Conservation (phyloP, 2,888 invertebrate species). For the Auanema sp. region DNA sequence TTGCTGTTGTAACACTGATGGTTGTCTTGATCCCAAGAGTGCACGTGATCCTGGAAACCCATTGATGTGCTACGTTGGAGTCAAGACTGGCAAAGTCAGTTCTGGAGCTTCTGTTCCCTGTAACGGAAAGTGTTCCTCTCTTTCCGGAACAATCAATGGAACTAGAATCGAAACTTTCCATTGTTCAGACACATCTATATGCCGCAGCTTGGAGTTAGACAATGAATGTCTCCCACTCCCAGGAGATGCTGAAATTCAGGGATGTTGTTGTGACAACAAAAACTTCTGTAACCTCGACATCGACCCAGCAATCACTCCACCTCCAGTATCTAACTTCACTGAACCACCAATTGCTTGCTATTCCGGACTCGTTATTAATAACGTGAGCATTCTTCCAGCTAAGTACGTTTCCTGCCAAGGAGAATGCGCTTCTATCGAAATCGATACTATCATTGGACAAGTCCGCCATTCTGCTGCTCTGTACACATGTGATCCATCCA, state of each 20-base stretch:
- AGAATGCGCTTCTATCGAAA: slow-evolving; percentile 32
- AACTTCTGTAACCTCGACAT: slow-evolving; percentile 38
- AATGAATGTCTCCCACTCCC: slow-evolving; percentile 29
- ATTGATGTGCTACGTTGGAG: slow-evolving; percentile 42
- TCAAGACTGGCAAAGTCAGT: slow-evolving; percentile 24
- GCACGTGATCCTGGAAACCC: slow-evolving; percentile 24
- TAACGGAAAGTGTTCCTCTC: slow-evolving; percentile 36
- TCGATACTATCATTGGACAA: slow-evolving; percentile 27
- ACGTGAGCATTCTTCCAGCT: slow-evolving; percentile 21
- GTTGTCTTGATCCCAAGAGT: slow-evolving; percentile 33
- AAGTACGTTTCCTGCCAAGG: slow-evolving; percentile 32
- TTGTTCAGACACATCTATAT: slow-evolving; percentile 29
- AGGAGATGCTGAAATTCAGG: slow-evolving; percentile 27
- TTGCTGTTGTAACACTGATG: slow-evolving; percentile 42
- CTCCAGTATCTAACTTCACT: slow-evolving; percentile 25
- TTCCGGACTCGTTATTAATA: slow-evolving; percentile 39
- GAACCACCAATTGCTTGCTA: slow-evolving; percentile 38
- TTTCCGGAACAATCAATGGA: slow-evolving; percentile 30
- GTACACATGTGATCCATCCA: slow-evolving; percentile 40
- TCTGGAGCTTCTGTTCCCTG: slow-evolving; percentile 33
- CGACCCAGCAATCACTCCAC: slow-evolving; percentile 13
- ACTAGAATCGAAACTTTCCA: slow-evolving; percentile 35
- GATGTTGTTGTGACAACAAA: slow-evolving; percentile 45
- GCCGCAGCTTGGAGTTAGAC: slow-evolving; percentile 30
- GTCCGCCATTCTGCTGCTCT: slow-evolving; percentile 22